Evolutionary conservation across 1,140 invertebrate genomes (phyloP).

Genomic region (Zaprionus taronus): DNA sequence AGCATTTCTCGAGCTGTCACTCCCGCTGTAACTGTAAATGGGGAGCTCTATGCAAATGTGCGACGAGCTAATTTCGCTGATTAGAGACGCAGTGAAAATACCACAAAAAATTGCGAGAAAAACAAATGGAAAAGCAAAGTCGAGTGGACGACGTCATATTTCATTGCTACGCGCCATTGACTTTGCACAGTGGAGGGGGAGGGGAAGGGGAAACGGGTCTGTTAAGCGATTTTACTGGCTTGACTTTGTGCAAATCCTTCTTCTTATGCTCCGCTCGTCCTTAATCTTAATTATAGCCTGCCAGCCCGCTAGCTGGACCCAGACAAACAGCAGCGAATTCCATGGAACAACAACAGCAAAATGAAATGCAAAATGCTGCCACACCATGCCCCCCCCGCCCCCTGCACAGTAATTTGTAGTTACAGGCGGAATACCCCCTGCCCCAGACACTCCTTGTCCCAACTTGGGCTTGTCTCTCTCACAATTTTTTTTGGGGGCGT

Average conservation of each 20-base stretch:
- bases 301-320: constrained; percentile 29
- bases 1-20: constrained; percentile 32
- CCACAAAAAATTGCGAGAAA: constrained; percentile 20
- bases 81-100: constrained; percentile 40
- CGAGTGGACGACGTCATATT: constrained; percentile 65
- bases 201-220: constrained; percentile 7
- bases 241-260: constrained; percentile 75
- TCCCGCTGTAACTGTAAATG: constrained; percentile 3
- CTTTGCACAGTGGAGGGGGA: constrained; percentile 56
- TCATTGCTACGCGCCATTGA: constrained; percentile 81
- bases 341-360: constrained; percentile 8
- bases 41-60: constrained; percentile 66
- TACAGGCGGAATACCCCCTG: constrained; percentile 40
- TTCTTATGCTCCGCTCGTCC: constrained; percentile 79
- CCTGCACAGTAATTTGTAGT: constrained; percentile 70
- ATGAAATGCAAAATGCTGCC: constrained; percentile 52
- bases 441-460: neutral
- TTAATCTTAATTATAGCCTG: constrained; percentile 84
- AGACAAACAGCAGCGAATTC: constrained; percentile 35
- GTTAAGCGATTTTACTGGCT: constrained; percentile 71
- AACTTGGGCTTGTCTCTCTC: constrained; percentile 28
- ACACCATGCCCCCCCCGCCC: constrained; percentile 1
- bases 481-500: constrained; percentile 35
- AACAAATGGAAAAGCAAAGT: constrained; percentile 25
- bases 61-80: constrained; percentile 72